Evolutionary conservation across 2,113 vertebrate genomes (phyloP).

Genomic region (Sturnus vulgaris): DNA sequence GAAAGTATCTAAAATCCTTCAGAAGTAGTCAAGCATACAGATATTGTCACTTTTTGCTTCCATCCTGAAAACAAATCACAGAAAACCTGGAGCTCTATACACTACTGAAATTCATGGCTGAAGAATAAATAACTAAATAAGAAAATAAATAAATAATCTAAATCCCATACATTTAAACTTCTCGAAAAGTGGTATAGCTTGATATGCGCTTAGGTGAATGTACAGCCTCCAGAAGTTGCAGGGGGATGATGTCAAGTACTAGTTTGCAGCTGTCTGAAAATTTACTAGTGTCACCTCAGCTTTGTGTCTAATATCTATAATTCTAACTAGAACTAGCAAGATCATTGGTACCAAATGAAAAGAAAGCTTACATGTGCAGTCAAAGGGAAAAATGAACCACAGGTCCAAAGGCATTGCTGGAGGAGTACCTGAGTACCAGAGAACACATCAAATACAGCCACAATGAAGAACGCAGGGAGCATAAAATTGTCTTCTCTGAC

Average conservation of each 20-base stretch:
- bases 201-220: neutral
- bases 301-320: neutral
- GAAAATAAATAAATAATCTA: neutral
- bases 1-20: neutral
- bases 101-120: neutral
- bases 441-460: neutral
- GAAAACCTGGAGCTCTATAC: neutral
- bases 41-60: neutral
- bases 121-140: neutral
- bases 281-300: neutral
- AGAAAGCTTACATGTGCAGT: neutral
- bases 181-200: neutral
- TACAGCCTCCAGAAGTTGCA: neutral
- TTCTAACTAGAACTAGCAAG: neutral
- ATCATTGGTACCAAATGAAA: neutral
- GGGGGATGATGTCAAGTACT: neutral
- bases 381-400: neutral
- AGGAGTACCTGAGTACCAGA: neutral
- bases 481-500: neutral
- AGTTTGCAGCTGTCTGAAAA: neutral
- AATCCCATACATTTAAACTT: neutral
- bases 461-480: neutral
- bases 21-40: neutral
- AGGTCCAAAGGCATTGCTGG: neutral
- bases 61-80: neutral